These are phyloP conservation scores for Rhinichthys klamathensis DNA, from an alignment of 2,113 vertebrate species.

Conservation along the genomic window DNA sequence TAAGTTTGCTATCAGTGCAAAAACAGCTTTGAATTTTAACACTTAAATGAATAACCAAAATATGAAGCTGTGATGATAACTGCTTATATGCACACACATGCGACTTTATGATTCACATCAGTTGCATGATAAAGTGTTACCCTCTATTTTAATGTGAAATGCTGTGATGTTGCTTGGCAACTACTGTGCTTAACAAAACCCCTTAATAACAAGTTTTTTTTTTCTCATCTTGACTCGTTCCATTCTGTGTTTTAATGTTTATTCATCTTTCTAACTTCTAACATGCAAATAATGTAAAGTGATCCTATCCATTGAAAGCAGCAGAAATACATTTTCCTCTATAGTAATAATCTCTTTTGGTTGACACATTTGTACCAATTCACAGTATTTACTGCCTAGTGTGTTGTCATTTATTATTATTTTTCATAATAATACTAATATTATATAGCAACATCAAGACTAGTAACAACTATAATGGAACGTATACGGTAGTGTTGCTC, in stretches of 20 bases:
- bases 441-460: background rate
- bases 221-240: background rate
- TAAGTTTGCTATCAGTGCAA: background rate
- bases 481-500: background rate
- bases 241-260: background rate
- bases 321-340: background rate
- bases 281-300: background rate
- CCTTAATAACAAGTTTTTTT: too few relatives aligned
- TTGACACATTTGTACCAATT: background rate
- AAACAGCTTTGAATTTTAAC: background rate
- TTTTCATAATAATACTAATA: background rate
- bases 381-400: background rate
- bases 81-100: background rate
- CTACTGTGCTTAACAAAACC: background rate
- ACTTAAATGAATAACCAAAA: background rate
- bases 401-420: background rate
- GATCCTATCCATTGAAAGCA: background rate
- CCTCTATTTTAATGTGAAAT: conserved; percentile 12
- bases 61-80: background rate
- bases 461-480: too few relatives aligned
- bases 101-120: background rate
- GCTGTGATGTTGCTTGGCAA: conserved; percentile 8
- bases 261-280: background rate
- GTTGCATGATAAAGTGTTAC: background rate
- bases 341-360: background rate